A percentile compares a stretch with the other conserved stretches of the same genome.
Evolutionary conservation across 2,113 vertebrate species (phyloP).

Genomic region (Dasyurus viverrinus): DNA sequence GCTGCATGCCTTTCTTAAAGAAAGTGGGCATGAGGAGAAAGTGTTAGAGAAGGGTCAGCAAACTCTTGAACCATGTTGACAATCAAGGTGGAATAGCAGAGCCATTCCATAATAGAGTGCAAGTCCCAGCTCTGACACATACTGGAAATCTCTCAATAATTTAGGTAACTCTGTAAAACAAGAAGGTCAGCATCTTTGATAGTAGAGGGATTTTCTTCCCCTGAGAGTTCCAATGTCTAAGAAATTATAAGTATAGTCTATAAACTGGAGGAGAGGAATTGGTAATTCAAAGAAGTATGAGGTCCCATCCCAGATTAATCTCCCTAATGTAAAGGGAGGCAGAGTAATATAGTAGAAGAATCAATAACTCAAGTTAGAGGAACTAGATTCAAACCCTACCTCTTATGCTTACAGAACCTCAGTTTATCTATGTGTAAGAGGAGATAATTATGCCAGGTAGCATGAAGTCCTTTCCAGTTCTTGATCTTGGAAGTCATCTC

Average conservation of each 20-base stretch:
- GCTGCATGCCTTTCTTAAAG: neutral
- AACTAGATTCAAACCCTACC: neutral
- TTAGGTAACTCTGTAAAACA: neutral
- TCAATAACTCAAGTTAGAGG: neutral
- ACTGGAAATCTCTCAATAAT: neutral
- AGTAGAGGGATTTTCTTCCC: neutral
- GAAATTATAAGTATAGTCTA: neutral
- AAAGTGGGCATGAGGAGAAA: neutral
- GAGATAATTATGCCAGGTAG: neutral
- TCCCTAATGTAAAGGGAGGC: neutral
- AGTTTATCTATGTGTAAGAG: neutral
- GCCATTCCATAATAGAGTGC: neutral
- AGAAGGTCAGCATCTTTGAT: neutral
- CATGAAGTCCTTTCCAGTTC: neutral
- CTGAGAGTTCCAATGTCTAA: neutral
- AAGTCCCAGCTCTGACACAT: neutral
- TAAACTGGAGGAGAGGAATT: neutral
- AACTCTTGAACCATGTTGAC: neutral
- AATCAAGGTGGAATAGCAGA: neutral
- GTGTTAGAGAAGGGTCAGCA: neutral
- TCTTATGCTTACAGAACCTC: neutral
- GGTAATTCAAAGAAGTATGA: neutral
- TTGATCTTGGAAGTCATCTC: neutral
- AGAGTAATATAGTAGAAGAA: neutral
- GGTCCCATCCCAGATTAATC: neutral